Percentiles rank a stretch among this genome's conserved stretches.
These are phyloP conservation scores for Philereme transversata DNA, from an alignment of 2,888 invertebrate species.

Conservation along the genomic window DNA sequence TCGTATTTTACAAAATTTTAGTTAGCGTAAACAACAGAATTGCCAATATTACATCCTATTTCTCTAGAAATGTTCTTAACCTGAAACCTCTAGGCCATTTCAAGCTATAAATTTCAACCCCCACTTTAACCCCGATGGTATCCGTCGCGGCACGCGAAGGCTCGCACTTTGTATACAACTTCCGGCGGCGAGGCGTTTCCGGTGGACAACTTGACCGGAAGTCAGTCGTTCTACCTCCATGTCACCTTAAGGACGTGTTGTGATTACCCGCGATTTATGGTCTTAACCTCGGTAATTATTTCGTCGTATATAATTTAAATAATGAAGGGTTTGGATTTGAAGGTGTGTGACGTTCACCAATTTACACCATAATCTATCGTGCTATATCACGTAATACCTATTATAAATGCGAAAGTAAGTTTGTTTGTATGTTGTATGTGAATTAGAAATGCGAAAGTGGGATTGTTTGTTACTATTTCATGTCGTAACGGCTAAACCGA, in stretches of 20 bases:
- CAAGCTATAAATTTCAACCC: slow-evolving; percentile 32
- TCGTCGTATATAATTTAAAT: slow-evolving; percentile 32
- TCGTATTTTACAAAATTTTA: too few relatives aligned
- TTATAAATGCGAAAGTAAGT: too few relatives aligned
- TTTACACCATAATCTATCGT: too few relatives aligned
- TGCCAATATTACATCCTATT: too few relatives aligned
- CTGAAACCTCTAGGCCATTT: slow-evolving; percentile 28
- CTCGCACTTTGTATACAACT: slow-evolving; percentile 82
- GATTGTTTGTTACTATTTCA: too few relatives aligned
- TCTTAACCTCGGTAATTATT: slow-evolving; percentile 63
- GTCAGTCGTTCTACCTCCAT: slow-evolving; percentile 69
- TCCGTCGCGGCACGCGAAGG: slow-evolving; percentile 69
- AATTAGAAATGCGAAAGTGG: too few relatives aligned
- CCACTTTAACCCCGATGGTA: slow-evolving; percentile 32
- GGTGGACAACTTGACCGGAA: slow-evolving; percentile 68
- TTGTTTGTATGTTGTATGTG: too few relatives aligned
- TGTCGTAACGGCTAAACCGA: too few relatives aligned
- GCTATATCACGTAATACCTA: too few relatives aligned
- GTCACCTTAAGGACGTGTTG: slow-evolving; percentile 78
- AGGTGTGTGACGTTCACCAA: not conserved
- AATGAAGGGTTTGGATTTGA: slow-evolving; percentile 16
- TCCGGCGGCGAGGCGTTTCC: slow-evolving; percentile 60
- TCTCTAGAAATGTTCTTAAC: not conserved
- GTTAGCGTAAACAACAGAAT: too few relatives aligned
- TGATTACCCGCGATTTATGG: slow-evolving; percentile 73